These are phyloP conservation scores for Scaptomyza polygonia DNA, from an alignment of 2,888 invertebrate species.

Conservation along the genomic window DNA sequence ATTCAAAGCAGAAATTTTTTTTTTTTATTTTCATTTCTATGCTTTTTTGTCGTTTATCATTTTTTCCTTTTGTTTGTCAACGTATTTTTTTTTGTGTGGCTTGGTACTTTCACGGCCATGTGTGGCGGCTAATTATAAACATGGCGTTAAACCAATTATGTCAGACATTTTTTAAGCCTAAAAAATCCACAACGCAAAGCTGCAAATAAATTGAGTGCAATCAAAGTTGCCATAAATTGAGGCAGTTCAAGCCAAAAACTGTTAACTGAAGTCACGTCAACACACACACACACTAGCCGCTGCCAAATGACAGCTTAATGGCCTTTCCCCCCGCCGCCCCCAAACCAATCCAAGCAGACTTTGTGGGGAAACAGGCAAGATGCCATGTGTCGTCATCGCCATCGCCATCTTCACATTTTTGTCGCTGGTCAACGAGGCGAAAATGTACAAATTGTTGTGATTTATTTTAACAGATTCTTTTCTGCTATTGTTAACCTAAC, in stretches of 20 bases:
- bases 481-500: constrained; percentile 66
- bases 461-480: constrained; percentile 75
- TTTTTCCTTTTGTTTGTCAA: constrained; percentile 40
- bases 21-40: constrained; percentile 7
- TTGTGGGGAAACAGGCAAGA: constrained; percentile 25
- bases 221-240: constrained; percentile 77
- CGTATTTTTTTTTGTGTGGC: constrained; percentile 32
- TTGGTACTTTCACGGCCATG: constrained; percentile 48
- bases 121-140: constrained; percentile 73
- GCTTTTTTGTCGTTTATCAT: constrained; percentile 47
- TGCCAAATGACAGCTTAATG: constrained; percentile 78
- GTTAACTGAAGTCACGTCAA: constrained; percentile 61
- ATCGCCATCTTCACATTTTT: constrained; percentile 46
- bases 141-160: constrained; percentile 77
- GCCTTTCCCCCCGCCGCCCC: constrained; percentile 49
- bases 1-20: constrained; percentile 46
- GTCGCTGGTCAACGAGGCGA: constrained; percentile 76
- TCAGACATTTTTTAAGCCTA: constrained; percentile 61
- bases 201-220: constrained; percentile 77
- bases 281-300: constrained; percentile 44
- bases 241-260: constrained; percentile 7
- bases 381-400: constrained; percentile 58
- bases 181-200: constrained; percentile 24
- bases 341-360: constrained; percentile 60
- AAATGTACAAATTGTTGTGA: constrained; percentile 80